These are phyloP conservation scores for Geothlypis trichas DNA, from an alignment of 2,113 vertebrate genomes.

Conservation along the genomic window DNA sequence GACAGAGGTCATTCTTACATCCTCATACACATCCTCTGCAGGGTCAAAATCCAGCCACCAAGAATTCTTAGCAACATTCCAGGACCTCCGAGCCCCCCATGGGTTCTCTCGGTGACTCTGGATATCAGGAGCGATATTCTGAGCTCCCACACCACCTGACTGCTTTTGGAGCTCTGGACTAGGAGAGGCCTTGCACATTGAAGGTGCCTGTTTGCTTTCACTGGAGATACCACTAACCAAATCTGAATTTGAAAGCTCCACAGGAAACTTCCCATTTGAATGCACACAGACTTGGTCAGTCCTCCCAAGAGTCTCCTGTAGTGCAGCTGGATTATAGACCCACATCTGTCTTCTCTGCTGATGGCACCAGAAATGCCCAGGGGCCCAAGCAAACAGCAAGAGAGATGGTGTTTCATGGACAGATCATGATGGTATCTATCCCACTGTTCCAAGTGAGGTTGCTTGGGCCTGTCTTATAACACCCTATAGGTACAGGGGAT, in stretches of 20 bases:
- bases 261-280: not conserved
- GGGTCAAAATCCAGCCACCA: too few species aligned
- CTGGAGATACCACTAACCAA: not conserved
- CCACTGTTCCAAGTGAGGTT: not conserved
- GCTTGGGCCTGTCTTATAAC: not conserved
- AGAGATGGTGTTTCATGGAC: not conserved
- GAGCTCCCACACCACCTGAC: too few species aligned
- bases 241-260: not conserved
- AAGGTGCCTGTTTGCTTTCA: not conserved
- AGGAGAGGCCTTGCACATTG: not conserved
- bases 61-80: too few species aligned
- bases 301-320: not conserved
- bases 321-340: not conserved
- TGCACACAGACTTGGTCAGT: not conserved
- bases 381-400: not conserved
- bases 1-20: too few species aligned
- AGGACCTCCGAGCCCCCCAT: too few species aligned
- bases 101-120: too few species aligned
- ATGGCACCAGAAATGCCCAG: not conserved
- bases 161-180: not conserved
- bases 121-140: too few species aligned
- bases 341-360: not conserved
- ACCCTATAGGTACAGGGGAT: accelerated
- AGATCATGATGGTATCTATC: not conserved
- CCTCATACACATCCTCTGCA: too few species aligned